Evolutionary conservation across 2,113 vertebrate genomes (phyloP).

Genomic region (Todiramphus chloris): DNA sequence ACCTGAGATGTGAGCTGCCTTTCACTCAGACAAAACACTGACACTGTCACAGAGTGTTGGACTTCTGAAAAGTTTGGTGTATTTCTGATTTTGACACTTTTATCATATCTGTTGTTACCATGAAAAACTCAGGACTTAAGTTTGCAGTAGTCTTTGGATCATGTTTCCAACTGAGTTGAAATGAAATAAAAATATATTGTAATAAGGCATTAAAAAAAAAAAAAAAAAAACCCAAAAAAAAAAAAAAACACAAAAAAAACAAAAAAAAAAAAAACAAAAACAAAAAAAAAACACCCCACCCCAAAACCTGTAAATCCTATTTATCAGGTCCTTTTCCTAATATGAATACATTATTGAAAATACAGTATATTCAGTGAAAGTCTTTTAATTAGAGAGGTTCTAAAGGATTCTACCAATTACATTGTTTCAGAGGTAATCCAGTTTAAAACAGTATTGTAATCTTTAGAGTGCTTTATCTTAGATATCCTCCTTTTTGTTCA

Average conservation of each 20-base stretch:
- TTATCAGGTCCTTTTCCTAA: neutral
- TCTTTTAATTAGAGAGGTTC: conserved; percentile 10
- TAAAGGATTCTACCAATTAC: neutral
- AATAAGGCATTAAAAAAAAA: neutral
- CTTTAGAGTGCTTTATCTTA: neutral
- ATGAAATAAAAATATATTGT: neutral
- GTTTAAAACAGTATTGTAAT: neutral
- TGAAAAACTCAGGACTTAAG: neutral
- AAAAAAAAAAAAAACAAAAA: neutral
- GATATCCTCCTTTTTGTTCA: neutral
- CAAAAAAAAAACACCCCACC: too few species aligned
- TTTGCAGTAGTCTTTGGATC: neutral
- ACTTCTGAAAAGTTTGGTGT: neutral
- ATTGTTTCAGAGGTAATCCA: neutral
- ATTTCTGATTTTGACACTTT: neutral
- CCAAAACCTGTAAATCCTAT: neutral
- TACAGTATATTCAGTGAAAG: neutral
- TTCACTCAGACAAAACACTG: neutral
- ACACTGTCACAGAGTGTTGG: neutral
- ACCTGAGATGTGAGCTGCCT: neutral
- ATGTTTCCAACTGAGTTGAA: neutral
- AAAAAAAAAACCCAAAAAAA: too few species aligned
- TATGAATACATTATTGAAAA: neutral
- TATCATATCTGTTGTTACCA: neutral
- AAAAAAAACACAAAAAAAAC: neutral